Conservation (phyloP, 1,140 invertebrate species). For the Cyclina sinensis region DNA sequence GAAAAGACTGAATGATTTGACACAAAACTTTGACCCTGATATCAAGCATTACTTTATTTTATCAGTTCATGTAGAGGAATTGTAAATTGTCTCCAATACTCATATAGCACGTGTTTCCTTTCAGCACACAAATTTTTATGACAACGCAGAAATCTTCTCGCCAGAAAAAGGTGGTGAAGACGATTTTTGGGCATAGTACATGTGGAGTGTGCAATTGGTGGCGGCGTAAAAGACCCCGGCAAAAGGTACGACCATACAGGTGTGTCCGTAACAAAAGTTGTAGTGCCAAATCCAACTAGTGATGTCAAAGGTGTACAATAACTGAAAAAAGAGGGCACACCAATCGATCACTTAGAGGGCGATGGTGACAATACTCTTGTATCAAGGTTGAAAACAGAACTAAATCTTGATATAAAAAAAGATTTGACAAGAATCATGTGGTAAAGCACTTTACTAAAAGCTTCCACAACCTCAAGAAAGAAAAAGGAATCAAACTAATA, state of each 20-base stretch:
- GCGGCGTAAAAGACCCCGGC: not conserved
- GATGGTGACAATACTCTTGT: constrained; percentile 67
- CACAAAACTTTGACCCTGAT: no score
- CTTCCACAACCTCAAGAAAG: not conserved
- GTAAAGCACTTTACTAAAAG: constrained; percentile 63
- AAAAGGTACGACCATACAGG: not conserved
- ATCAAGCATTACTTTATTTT: no score
- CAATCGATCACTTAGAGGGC: constrained; percentile 59
- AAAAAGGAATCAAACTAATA: constrained; percentile 62
- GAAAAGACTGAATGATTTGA: no score
- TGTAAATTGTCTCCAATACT: no score
- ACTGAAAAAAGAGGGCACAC: constrained; percentile 36
- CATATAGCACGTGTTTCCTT: no score
- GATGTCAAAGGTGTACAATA: constrained; percentile 42
- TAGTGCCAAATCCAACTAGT: constrained; percentile 56
- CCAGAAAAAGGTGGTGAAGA: constrained; percentile 64
- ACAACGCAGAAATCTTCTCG: no score
- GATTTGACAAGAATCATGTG: constrained; percentile 63
- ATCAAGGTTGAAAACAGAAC: constrained; percentile 26
- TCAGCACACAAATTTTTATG: no score
- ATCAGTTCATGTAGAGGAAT: no score
- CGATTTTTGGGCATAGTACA: constrained; percentile 32
- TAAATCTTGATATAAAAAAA: constrained; percentile 29
- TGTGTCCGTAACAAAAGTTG: constrained; percentile 33
- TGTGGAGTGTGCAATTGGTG: constrained; percentile 61